Percentiles rank a stretch among this genome's conserved stretches.
These are phyloP conservation scores for Acrobasis consociella DNA, from an alignment of 2,888 invertebrate genomes.

Conservation along the genomic window DNA sequence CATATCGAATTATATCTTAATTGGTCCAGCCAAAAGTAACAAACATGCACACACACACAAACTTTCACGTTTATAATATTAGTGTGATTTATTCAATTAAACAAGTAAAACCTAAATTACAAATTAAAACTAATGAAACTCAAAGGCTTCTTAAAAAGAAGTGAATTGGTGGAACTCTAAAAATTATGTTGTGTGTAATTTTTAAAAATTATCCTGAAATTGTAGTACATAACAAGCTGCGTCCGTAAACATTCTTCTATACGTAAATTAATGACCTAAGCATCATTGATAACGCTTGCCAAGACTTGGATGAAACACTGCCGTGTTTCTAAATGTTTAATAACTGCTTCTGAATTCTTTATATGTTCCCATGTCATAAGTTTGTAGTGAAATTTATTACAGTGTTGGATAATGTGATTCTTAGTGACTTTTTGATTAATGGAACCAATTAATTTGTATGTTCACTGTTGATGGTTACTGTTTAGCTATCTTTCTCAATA, in stretches of 20 bases:
- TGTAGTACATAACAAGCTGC: neutral
- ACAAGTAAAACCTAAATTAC: too few relatives aligned
- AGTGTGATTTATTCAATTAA: too few relatives aligned
- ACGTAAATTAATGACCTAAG: neutral
- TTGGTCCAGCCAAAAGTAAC: too few relatives aligned
- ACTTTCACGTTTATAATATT: too few relatives aligned
- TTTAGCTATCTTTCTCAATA: neutral
- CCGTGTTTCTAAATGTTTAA: conserved; percentile 15
- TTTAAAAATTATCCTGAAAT: neutral
- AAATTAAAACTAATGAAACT: too few relatives aligned
- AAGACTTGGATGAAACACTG: conserved; percentile 3
- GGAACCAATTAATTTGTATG: conserved; percentile 12
- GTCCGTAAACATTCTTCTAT: neutral
- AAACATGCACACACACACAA: too few relatives aligned
- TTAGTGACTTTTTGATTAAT: conserved; percentile 20
- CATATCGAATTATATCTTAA: too few relatives aligned
- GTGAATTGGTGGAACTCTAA: too few relatives aligned
- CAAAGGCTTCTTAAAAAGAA: too few relatives aligned
- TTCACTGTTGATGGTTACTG: conserved; percentile 17
- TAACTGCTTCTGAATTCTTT: conserved; percentile 40
- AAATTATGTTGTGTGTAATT: too few relatives aligned
- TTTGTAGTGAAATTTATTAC: conserved; percentile 41
- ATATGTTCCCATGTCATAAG: conserved; percentile 36
- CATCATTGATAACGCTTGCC: neutral
- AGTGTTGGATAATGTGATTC: conserved; percentile 23